Evolutionary conservation across 2,113 vertebrate species (phyloP).

Genomic region (Centrocercus urophasianus): DNA sequence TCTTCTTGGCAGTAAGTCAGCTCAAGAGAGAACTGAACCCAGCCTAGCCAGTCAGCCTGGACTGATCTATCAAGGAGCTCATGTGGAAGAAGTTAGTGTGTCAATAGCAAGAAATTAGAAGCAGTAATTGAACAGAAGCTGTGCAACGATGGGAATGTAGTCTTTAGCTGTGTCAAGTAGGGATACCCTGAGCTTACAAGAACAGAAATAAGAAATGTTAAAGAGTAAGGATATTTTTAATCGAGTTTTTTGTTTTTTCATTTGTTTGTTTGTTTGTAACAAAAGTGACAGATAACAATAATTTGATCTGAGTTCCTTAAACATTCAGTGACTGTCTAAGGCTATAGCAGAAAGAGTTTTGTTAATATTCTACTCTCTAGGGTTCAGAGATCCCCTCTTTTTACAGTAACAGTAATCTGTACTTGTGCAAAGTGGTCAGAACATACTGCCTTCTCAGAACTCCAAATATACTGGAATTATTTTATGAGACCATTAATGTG

Average conservation of each 20-base stretch:
- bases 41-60: background rate
- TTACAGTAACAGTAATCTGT: background rate
- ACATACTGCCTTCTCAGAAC: background rate
- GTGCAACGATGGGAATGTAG: background rate
- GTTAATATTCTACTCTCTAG: background rate
- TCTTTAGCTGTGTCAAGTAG: background rate
- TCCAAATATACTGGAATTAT: background rate
- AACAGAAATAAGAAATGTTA: background rate
- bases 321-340: background rate
- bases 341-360: background rate
- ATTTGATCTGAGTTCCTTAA: background rate
- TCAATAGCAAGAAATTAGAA: background rate
- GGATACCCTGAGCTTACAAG: background rate
- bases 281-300: background rate
- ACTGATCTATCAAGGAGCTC: background rate
- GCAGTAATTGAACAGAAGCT: background rate
- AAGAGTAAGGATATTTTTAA: background rate
- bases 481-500: background rate
- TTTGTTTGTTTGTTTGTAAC: background rate
- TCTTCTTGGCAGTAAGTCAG: background rate
- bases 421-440: background rate
- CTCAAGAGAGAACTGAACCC: background rate
- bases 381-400: background rate
- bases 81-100: background rate
- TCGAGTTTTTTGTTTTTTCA: background rate